A percentile compares a stretch with the other conserved stretches of the same genome.
Evolutionary conservation across 35 echinoderm and acorn worm species (phyloP).

Genomic region (Acanthaster planci): DNA sequence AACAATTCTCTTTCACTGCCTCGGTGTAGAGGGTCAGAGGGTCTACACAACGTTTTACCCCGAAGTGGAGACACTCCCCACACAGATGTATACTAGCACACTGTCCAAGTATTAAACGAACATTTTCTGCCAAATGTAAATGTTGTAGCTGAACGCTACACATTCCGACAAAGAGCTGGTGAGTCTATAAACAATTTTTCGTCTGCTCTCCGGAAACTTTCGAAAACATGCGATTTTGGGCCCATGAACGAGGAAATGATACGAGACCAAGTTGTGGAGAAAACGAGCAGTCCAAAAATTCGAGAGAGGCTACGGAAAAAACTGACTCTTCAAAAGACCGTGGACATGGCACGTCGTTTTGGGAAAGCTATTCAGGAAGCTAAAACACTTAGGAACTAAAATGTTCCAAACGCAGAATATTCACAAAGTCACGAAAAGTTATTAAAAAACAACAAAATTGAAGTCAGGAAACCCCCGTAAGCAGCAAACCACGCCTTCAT

Average conservation of each 20-base stretch:
- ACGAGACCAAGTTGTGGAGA: constrained; percentile 29
- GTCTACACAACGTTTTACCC: neutral
- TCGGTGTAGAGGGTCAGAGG: constrained; percentile 56
- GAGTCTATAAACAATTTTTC: constrained; percentile 42
- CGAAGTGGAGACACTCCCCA: neutral
- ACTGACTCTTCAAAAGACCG: neutral
- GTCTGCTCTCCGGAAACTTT: constrained; percentile 32
- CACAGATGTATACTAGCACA: neutral
- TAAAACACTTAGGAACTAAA: neutral
- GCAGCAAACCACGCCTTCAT: neutral
- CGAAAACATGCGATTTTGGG: constrained; percentile 47
- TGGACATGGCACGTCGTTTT: neutral
- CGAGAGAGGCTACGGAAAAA: constrained; percentile 25
- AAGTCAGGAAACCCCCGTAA: neutral
- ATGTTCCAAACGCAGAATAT: neutral
- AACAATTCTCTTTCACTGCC: constrained; percentile 64
- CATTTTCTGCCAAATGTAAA: constrained; percentile 35
- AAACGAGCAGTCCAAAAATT: constrained; percentile 29
- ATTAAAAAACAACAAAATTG: neutral
- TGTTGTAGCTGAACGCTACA: constrained; percentile 44
- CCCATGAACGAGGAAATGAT: constrained; percentile 31
- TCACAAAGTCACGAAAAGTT: neutral
- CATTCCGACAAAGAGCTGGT: constrained; percentile 37
- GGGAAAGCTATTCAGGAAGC: neutral
- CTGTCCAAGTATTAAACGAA: neutral